Percentiles rank a stretch among this genome's conserved stretches.
These are phyloP conservation scores for Oconnorella tubifera DNA, from an alignment of 2,888 invertebrate genomes.

Conservation along the genomic window DNA sequence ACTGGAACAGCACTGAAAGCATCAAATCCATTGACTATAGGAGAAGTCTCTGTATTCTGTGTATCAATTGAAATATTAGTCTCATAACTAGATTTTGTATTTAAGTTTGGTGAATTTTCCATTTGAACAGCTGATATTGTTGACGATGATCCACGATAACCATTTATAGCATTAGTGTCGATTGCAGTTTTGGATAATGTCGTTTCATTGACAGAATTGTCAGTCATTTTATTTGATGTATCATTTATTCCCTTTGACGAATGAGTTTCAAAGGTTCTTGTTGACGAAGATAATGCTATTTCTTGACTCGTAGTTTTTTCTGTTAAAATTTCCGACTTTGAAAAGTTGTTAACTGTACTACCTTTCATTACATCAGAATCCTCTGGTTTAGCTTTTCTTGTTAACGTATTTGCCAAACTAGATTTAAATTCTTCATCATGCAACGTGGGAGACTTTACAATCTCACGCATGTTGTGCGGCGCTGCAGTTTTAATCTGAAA, in stretches of 20 bases:
- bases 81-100: too few relatives aligned
- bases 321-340: not conserved
- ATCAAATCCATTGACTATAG: not conserved
- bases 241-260: too few relatives aligned
- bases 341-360: not conserved
- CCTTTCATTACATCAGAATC: not conserved
- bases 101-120: too few relatives aligned
- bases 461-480: not conserved
- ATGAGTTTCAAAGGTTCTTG: not conserved
- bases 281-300: not conserved
- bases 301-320: not conserved
- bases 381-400: not conserved
- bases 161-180: too few relatives aligned
- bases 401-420: slow-evolving; percentile 11
- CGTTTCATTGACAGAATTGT: too few relatives aligned
- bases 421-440: slow-evolving; percentile 12
- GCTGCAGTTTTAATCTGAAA: slow-evolving; percentile 12
- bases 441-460: not conserved
- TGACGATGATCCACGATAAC: too few relatives aligned
- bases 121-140: too few relatives aligned
- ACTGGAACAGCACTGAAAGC: not conserved
- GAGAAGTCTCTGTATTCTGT: not conserved
- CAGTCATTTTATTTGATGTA: not conserved
- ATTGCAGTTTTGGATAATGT: too few relatives aligned
- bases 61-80: too few relatives aligned